Evolutionary conservation across 2,888 invertebrate genomes (phyloP).

Genomic region (Tetranychus piercei): DNA sequence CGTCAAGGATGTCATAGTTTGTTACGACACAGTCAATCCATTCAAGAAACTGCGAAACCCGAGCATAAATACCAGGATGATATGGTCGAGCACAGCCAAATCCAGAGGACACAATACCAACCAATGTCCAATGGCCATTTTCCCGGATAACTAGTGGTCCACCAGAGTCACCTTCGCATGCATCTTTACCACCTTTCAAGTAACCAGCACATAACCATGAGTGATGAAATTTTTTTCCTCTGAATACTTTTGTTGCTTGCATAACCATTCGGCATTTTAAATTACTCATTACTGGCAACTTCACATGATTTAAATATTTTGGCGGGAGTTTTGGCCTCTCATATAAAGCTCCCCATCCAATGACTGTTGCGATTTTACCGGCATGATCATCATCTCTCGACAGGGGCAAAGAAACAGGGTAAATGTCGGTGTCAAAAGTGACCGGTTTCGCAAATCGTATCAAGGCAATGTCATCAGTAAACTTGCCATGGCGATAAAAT

Average conservation of each 20-base stretch:
- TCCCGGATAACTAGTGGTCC: not conserved
- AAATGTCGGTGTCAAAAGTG: not conserved
- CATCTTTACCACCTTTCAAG: not conserved
- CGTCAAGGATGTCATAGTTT: too few species aligned
- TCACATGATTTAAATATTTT: not conserved
- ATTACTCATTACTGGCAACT: not conserved
- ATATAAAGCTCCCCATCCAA: not conserved
- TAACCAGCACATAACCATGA: not conserved
- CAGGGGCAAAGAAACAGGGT: not conserved
- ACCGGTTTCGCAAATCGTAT: not conserved
- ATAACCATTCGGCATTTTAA: not conserved
- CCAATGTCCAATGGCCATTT: not conserved
- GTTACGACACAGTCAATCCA: not conserved
- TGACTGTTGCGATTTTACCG: not conserved
- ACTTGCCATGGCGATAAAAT: not conserved
- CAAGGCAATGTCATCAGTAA: not conserved
- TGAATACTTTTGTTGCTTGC: not conserved
- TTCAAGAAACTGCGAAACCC: not conserved
- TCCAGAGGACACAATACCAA: not conserved
- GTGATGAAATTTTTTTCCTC: not conserved
- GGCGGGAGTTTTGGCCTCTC: not conserved
- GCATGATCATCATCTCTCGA: not conserved
- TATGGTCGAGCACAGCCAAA: not conserved
- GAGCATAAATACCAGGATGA: not conserved
- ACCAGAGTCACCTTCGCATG: not conserved